A percentile compares a stretch with the other conserved stretches of the same genome.
Conservation (phyloP, 2,888 invertebrate genomes). For the Euproctis similis region DNA sequence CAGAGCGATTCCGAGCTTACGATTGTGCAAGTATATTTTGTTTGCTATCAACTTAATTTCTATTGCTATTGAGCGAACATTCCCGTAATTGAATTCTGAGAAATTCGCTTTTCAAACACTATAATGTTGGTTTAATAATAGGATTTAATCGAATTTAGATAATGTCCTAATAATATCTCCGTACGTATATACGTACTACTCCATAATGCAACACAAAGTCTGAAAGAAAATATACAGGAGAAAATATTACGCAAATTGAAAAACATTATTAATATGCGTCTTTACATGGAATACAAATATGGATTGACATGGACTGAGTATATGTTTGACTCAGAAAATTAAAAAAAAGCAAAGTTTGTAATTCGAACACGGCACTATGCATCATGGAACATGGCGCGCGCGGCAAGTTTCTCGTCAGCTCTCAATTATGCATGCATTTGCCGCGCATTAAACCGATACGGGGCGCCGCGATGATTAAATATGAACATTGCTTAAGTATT, state of each 20-base stretch:
- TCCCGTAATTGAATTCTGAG: slow-evolving; percentile 20
- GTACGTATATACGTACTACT: too few relatives aligned
- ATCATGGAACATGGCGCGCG: slow-evolving; percentile 18
- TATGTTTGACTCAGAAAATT: too few relatives aligned
- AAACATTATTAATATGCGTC: too few relatives aligned
- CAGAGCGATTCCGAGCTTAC: slow-evolving; percentile 18
- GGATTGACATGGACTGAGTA: too few relatives aligned
- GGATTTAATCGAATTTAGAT: not conserved
- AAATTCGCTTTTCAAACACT: slow-evolving; percentile 1
- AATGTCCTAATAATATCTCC: too few relatives aligned
- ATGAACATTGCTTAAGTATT: slow-evolving; percentile 56
- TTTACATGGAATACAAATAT: too few relatives aligned
- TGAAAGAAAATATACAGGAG: too few relatives aligned
- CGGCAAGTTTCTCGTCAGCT: slow-evolving; percentile 27
- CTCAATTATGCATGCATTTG: slow-evolving; percentile 51
- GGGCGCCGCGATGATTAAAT: slow-evolving; percentile 41
- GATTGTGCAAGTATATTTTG: slow-evolving; percentile 19
- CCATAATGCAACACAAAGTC: too few relatives aligned
- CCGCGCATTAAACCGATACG: slow-evolving; percentile 48
- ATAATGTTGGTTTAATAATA: not conserved
- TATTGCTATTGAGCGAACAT: slow-evolving; percentile 20
- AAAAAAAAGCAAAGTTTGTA: too few relatives aligned
- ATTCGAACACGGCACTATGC: slow-evolving; percentile 33
- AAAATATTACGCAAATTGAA: too few relatives aligned
- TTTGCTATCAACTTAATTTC: slow-evolving; percentile 33